phyloP scores from a whole-genome alignment of 2,888 invertebrate species.

The Maniola hyperantus region DNA sequence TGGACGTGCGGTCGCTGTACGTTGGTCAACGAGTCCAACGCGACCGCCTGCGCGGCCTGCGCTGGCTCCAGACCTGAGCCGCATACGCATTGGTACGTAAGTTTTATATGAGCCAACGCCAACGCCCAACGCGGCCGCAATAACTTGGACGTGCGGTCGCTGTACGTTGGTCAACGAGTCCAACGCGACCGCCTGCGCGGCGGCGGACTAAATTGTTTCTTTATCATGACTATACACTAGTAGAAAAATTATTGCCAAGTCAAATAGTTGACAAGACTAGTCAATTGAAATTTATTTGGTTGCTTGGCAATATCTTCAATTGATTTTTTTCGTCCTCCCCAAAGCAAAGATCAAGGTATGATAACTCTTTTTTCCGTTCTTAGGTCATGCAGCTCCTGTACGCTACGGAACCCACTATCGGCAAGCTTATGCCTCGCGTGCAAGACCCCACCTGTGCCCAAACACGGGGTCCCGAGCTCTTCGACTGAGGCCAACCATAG shows the following conservation, averaged over 20 bases:
- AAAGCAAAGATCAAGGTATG: too few relatives aligned
- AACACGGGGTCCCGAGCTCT: slow-evolving; percentile 57
- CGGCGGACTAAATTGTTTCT: too few relatives aligned
- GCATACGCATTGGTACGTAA: slow-evolving; percentile 56
- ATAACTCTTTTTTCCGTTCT: not conserved
- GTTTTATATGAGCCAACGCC: slow-evolving; percentile 34
- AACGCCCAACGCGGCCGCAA: slow-evolving; percentile 37
- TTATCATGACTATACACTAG: too few relatives aligned
- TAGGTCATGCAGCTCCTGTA: slow-evolving; percentile 89
- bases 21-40: slow-evolving; percentile 88
- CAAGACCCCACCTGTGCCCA: slow-evolving; percentile 85
- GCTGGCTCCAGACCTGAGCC: slow-evolving; percentile 83
- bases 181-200: slow-evolving; percentile 88
- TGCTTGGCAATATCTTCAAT: too few relatives aligned
- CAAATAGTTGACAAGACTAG: too few relatives aligned
- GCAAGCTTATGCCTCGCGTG: slow-evolving; percentile 88
- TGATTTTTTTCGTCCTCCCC: too few relatives aligned
- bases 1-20: slow-evolving; percentile 97
- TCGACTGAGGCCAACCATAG: slow-evolving; percentile 70
- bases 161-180: slow-evolving; percentile 93
- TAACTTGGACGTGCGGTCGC: slow-evolving; percentile 91
- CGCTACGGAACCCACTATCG: slow-evolving; percentile 89
- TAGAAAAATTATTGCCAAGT: too few relatives aligned
- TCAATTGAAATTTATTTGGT: too few relatives aligned
- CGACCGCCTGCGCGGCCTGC: slow-evolving; percentile 92